Evolutionary conservation across 2,113 vertebrate genomes (phyloP), one percentile per base, ranked within the genome.

Genomic region (human (Homo sapiens)): DNA sequence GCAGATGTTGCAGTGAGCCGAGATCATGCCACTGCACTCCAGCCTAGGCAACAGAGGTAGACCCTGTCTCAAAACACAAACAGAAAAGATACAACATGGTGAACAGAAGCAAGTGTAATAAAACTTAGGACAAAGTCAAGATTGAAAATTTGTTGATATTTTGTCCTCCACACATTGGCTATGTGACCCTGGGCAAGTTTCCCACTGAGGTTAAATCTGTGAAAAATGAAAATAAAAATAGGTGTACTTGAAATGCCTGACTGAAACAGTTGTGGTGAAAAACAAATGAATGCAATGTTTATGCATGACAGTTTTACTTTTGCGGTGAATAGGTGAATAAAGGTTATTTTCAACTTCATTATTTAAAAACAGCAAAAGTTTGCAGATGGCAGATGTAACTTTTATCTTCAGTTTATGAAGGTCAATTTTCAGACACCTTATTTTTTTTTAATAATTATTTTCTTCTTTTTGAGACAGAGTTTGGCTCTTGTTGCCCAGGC

Each of bases 361-460:
- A 48, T 84, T 85, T 85, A 80, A 50, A 89, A 86, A 75, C 73
- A 30, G 38, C 45, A 85, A 81, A 66, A 75, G 16, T 93, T 79
- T 64, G 6, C 50, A 11, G 57, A 59, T 3, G 57, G 23, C 57
- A 59, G 57, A 45, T 73, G 18, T 72, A 85, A 43, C 6, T 25
- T 68, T 86, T 72, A 91, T 57, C 25, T 80, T 86, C 25, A 64
- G 45, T 50, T 79, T 64, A 25, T 18, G 75, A 97, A 81, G 64
- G 16, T 73, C 61, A 86, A 2, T 18, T 66, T 85, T 75, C n/a
- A 43, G 57, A 10, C 23, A 18, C 25, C 48, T 38, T 32, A 12
- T 70, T 55, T 45, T 45, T 55, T 55, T 55, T 20, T 0, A 0
- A 55, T 55, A 20, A 55, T 55, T 55, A 55, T 55, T 55, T 55